phyloP scores from a whole-genome alignment of 1,140 invertebrate species.

The Drosophila punjabiensis region DNA sequence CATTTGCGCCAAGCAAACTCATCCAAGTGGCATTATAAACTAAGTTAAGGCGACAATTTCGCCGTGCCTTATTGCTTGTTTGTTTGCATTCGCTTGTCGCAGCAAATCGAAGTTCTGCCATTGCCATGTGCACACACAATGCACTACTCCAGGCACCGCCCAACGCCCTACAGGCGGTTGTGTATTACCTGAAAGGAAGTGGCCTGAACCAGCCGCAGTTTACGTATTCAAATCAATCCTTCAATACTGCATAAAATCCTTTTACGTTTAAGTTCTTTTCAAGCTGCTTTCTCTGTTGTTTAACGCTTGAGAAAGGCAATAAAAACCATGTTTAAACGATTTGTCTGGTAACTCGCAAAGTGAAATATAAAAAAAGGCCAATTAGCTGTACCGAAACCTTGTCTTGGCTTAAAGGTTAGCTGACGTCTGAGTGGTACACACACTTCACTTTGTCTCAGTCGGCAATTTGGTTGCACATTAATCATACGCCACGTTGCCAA shows the following conservation, averaged over 20 bases:
- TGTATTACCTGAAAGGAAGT: conserved; percentile 15
- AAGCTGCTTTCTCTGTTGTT: neutral
- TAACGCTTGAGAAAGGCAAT: neutral
- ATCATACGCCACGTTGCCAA: conserved; percentile 62
- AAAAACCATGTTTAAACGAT: too few relatives aligned
- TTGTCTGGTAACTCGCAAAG: neutral
- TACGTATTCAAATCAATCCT: conserved; percentile 2
- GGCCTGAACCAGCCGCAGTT: neutral
- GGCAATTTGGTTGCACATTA: conserved; percentile 53
- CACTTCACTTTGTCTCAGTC: conserved; percentile 26
- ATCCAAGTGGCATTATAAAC: conserved; percentile 83
- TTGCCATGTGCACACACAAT: conserved; percentile 46
- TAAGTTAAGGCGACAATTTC: conserved; percentile 82
- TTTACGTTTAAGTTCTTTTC: neutral
- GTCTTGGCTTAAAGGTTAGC: conserved; percentile 15
- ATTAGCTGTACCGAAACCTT: neutral
- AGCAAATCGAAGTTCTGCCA: conserved; percentile 44
- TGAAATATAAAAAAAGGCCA: conserved; percentile 1
- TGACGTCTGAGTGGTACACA: conserved; percentile 20
- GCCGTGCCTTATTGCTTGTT: conserved; percentile 76
- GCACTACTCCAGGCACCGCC: neutral
- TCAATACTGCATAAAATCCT: neutral
- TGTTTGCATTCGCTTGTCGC: conserved; percentile 66
- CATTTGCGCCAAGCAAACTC: conserved; percentile 62
- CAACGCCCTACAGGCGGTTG: neutral